Evolutionary conservation across 2,113 vertebrate species (phyloP).

Genomic region (Copsychus sechellarum): DNA sequence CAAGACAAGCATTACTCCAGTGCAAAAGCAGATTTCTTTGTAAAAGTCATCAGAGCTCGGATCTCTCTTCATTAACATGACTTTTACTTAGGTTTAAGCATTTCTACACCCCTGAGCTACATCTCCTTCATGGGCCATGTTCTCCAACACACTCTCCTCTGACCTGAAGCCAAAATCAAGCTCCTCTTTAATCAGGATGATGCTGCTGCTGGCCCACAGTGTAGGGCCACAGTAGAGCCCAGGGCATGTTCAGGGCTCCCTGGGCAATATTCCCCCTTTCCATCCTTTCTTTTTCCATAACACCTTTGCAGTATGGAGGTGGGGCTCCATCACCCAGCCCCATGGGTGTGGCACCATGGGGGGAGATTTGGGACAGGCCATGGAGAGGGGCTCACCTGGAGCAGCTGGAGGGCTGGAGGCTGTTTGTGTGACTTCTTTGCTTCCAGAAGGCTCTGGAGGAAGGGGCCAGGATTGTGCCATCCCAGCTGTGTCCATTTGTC

Average conservation of each 20-base stretch:
- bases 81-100: not conserved
- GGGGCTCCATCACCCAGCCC: not conserved
- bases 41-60: not conserved
- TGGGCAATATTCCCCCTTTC: not conserved
- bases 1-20: not conserved
- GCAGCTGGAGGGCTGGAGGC: fast-evolving
- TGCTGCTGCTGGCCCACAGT: fast-evolving
- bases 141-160: too few relatives aligned
- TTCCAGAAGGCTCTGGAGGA: not conserved
- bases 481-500: not conserved
- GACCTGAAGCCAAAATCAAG: too few relatives aligned
- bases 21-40: not conserved
- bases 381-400: not conserved
- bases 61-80: not conserved
- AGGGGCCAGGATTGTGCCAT: not conserved
- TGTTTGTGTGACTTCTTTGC: not conserved
- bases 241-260: not conserved
- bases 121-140: too few relatives aligned
- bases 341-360: not conserved
- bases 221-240: not conserved
- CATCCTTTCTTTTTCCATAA: not conserved
- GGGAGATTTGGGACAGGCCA: not conserved
- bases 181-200: too few relatives aligned
- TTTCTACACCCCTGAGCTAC: too few relatives aligned
- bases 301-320: too few relatives aligned